A percentile compares a stretch with the other conserved stretches of the same genome.
phyloP scores from a whole-genome alignment of 1,140 invertebrate genomes.

The Dolichoris vasculosae region DNA sequence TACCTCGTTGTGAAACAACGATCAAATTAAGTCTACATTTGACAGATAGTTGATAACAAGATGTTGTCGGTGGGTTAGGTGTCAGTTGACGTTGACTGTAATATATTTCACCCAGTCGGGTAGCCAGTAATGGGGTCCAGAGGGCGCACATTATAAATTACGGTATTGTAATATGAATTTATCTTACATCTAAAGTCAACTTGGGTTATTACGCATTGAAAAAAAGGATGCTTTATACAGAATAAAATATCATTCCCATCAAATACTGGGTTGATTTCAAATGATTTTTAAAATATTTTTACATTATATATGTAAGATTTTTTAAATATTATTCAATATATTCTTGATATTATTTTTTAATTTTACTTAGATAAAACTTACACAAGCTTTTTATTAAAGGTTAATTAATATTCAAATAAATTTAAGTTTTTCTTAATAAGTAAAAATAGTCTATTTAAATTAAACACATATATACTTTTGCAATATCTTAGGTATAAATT shows the following conservation, averaged over 20 bases:
- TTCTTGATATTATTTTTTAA: background rate
- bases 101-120: conserved; percentile 1
- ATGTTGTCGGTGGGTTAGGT: background rate
- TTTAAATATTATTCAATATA: too few relatives aligned
- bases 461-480: too few relatives aligned
- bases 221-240: background rate
- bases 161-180: background rate
- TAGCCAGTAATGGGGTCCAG: background rate
- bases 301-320: too few relatives aligned
- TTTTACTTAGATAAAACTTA: background rate
- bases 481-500: too few relatives aligned
- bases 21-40: background rate
- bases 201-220: background rate
- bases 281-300: too few relatives aligned
- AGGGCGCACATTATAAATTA: background rate
- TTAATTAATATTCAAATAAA: background rate
- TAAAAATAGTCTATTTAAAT: too few relatives aligned
- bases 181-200: background rate
- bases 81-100: background rate
- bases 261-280: background rate
- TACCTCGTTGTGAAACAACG: background rate
- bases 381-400: background rate
- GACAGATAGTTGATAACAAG: background rate
- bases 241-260: background rate
- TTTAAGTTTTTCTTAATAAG: background rate